Percentiles rank a stretch among this genome's conserved stretches.
phyloP scores from a whole-genome alignment of 2,797 vertebrate genomes.

The Takifugu rubripes region DNA sequence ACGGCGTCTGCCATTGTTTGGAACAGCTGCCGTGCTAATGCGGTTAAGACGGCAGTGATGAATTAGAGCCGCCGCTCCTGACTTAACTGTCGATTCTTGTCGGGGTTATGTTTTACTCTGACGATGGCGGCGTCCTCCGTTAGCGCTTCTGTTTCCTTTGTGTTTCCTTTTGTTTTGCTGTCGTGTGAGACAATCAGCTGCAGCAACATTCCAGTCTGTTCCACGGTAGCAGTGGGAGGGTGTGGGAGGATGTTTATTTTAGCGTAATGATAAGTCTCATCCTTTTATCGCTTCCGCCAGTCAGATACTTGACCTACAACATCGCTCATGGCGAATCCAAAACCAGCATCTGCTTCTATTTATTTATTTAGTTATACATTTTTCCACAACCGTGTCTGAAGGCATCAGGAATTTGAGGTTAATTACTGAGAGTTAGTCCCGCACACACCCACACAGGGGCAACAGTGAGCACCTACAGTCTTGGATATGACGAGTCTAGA shows the following conservation, averaged over 20 bases:
- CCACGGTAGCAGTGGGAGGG: not conserved
- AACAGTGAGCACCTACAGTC: slow-evolving; percentile 15
- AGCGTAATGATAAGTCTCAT: not conserved
- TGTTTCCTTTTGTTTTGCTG: not conserved
- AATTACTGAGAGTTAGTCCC: slow-evolving; percentile 17
- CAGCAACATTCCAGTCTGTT: not conserved
- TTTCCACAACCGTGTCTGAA: slow-evolving; percentile 4
- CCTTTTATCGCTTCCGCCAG: slow-evolving; percentile 1
- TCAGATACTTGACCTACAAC: slow-evolving; percentile 8
- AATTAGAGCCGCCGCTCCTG: slow-evolving; percentile 27
- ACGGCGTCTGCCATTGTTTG: slow-evolving; percentile 24
- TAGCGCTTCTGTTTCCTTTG: not conserved
- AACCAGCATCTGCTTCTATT: not conserved
- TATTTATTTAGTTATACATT: not conserved
- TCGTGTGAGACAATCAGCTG: not conserved
- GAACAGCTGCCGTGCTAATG: slow-evolving; percentile 28
- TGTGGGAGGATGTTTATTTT: not conserved
- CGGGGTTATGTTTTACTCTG: not conserved
- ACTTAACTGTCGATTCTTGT: slow-evolving; percentile 21
- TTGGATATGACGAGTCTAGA: slow-evolving; percentile 44
- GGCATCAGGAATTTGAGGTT: slow-evolving; percentile 16
- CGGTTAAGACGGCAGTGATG: slow-evolving; percentile 27
- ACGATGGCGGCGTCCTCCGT: too few relatives aligned
- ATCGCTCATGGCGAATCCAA: slow-evolving; percentile 7
- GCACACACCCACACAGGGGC: slow-evolving; percentile 34